Base-by-base conservation (phyloP, 2,797 vertebrate genomes). In the Characodon lateralis region DNA sequence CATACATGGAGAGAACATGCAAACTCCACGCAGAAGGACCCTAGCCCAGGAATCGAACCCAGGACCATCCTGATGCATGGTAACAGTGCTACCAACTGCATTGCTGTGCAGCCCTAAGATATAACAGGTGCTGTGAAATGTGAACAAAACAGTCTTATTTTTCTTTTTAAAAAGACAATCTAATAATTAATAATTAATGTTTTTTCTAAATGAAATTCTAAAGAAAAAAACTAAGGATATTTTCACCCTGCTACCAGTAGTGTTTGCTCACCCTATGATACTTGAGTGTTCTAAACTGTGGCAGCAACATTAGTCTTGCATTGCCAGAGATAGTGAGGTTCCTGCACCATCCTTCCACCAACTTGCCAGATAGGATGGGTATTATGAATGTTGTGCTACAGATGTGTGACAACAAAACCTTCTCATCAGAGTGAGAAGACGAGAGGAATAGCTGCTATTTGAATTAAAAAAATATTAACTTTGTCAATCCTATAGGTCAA, bases 291-390 rank as follows among this genome's bases (percentile, higher is more conserved):
- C 71, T 76, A 41, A 77, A 59, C 51, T 41, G 73, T 39, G 80
- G 74, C 79, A 82, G 84, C 77, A 73, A 28, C 43, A 28, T 56
- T 69, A 26, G 46, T 0, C 53, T 77, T 66, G 73, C 73, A 79
- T 65, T 80, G 28, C 46, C 76, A 85, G 73, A 77, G 63, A 58
- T 65, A 58, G 48, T 10, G 55, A 35, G 35, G 35, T 35, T 35
- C 35, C 53, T 82, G 70, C 43, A 74, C 31, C 78, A 86, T 83
- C 85, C 80, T 81, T 80, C 87, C 91, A 84, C 89, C 90, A 90
- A 91, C 91, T 65, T 55, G 74, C 20, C 84, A 88, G 88, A 90
- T 83, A 78, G 79, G 78, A 84, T 86, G 88, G 82, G 80, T 75
- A 72, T 85, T 71, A 87, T 83, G 80, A 86, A 14, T 69, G 73